Evolutionary conservation across 2,113 vertebrate genomes (phyloP).

Genomic region (Pithys albifrons): DNA sequence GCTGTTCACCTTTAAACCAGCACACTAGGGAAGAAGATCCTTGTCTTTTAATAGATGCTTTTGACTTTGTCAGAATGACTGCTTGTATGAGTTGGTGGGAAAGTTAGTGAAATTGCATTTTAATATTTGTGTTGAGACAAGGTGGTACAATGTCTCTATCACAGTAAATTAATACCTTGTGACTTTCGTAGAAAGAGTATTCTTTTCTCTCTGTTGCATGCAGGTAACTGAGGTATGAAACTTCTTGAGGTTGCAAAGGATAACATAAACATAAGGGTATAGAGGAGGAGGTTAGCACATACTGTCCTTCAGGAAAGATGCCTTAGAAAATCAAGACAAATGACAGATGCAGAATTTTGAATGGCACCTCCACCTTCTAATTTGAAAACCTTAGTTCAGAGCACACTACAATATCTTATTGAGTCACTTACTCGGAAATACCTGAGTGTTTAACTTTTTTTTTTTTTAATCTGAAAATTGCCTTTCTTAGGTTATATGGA

Average conservation of each 20-base stretch:
- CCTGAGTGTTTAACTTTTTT: background rate
- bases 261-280: background rate
- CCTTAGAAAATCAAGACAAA: background rate
- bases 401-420: background rate
- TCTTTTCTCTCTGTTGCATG: background rate
- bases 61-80: background rate
- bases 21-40: rapidly evolving
- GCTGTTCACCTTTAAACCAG: too few relatives aligned
- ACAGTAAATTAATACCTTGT: background rate
- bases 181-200: background rate
- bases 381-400: background rate
- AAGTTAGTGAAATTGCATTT: background rate
- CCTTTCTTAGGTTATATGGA: background rate
- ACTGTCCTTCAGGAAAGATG: background rate
- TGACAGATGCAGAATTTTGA: background rate
- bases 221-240: background rate
- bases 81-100: background rate
- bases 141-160: background rate
- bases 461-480: background rate
- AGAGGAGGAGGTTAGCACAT: background rate
- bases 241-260: background rate
- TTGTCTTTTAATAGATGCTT: background rate
- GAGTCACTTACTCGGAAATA: background rate
- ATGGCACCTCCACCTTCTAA: background rate
- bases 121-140: background rate